Conservation (phyloP, 2,113 vertebrate genomes). For the Guaruba guarouba region DNA sequence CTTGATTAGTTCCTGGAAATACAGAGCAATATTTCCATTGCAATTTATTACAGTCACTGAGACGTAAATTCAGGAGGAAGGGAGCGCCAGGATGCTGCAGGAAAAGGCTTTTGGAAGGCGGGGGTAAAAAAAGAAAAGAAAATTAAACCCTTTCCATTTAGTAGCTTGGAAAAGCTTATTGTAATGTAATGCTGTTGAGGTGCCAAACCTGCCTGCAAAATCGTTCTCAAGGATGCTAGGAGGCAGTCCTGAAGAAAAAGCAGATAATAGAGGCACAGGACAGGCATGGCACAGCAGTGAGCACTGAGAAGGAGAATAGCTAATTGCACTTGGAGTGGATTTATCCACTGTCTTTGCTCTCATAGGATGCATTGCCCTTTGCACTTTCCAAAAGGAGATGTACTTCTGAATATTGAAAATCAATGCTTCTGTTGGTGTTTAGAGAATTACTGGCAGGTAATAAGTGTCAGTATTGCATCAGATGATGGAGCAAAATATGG, state of each 20-base stretch:
- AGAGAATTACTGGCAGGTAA: background rate
- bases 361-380: background rate
- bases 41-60: constrained; percentile 4
- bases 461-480: background rate
- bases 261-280: background rate
- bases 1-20: constrained; percentile 47
- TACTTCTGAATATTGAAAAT: background rate
- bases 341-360: background rate
- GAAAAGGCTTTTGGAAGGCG: background rate
- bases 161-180: background rate
- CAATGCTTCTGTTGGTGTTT: background rate
- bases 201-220: background rate
- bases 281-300: background rate
- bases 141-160: background rate
- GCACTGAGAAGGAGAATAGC: background rate
- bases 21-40: background rate
- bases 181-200: background rate
- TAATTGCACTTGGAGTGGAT: background rate
- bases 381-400: background rate
- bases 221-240: background rate
- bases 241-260: background rate
- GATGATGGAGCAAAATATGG: background rate
- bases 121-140: background rate
- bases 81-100: background rate
- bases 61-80: background rate